These are phyloP conservation scores for Aporophyla lueneburgensis DNA, from an alignment of 2,888 invertebrate genomes.

Conservation along the genomic window DNA sequence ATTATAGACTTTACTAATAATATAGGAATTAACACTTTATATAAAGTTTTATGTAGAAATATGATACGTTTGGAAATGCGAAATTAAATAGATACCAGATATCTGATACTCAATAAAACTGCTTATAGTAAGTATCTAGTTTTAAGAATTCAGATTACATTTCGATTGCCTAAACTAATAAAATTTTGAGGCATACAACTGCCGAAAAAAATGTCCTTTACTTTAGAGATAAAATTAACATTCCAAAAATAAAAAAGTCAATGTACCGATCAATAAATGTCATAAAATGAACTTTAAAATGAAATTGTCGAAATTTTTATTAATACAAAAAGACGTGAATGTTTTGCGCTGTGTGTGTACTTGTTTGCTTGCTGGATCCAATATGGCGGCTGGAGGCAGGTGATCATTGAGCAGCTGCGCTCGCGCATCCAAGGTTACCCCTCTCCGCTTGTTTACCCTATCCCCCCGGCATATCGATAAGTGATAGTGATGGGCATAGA, in stretches of 20 bases:
- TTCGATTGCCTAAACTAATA: conserved; percentile 1
- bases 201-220: conserved; percentile 15
- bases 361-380: conserved; percentile 79
- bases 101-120: conserved; percentile 35
- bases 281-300: conserved; percentile 67
- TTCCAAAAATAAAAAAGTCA: conserved; percentile 42
- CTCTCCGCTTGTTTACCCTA: conserved; percentile 79
- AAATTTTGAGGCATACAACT: conserved; percentile 21
- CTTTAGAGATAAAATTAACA: conserved; percentile 21
- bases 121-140: background rate
- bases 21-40: conserved; percentile 44
- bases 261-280: conserved; percentile 63
- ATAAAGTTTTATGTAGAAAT: conserved; percentile 24
- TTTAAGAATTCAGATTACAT: conserved; percentile 8
- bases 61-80: conserved; percentile 23
- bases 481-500: conserved; percentile 79
- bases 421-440: conserved; percentile 84
- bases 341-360: conserved; percentile 72
- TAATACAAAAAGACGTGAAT: conserved; percentile 65
- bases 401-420: conserved; percentile 86
- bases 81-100: conserved; percentile 28
- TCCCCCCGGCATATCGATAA: conserved; percentile 76
- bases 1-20: background rate
- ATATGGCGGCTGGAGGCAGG: conserved; percentile 84
- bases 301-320: conserved; percentile 72